phyloP scores from a whole-genome alignment of 2,888 invertebrate genomes.

The Arctia plantaginis region DNA sequence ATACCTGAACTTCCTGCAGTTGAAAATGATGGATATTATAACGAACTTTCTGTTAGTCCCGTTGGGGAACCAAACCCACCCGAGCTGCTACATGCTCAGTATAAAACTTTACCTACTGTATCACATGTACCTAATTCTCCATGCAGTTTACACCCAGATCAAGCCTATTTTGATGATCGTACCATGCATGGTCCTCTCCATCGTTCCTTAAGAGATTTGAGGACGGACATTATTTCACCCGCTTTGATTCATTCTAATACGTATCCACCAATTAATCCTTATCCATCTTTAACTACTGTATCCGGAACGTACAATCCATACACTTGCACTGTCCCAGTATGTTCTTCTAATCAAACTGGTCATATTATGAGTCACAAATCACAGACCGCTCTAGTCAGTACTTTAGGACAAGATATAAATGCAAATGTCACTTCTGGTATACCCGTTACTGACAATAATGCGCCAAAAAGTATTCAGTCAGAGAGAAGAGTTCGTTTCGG shows the following conservation, averaged over 20 bases:
- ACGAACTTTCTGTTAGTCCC: slow-evolving; percentile 75
- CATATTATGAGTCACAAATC: slow-evolving; percentile 58
- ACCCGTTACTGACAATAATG: slow-evolving; percentile 64
- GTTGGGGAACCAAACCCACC: slow-evolving; percentile 73
- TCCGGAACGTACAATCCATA: slow-evolving; percentile 83
- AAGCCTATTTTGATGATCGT: slow-evolving; percentile 65
- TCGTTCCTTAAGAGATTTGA: slow-evolving; percentile 73
- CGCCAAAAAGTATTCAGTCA: slow-evolving; percentile 76
- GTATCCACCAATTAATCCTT: slow-evolving; percentile 80
- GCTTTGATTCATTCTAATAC: slow-evolving; percentile 80
- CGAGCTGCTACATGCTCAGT: slow-evolving; percentile 80
- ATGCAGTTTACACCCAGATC: slow-evolving; percentile 79
- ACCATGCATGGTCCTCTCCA: slow-evolving; percentile 61
- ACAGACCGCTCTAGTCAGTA: slow-evolving; percentile 66
- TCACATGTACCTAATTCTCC: slow-evolving; percentile 83
- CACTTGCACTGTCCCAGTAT: slow-evolving; percentile 74
- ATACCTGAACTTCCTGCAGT: slow-evolving; percentile 60
- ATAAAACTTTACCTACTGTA: slow-evolving; percentile 77
- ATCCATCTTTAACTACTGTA: slow-evolving; percentile 81
- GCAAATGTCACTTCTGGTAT: slow-evolving; percentile 71
- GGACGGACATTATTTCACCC: slow-evolving; percentile 67
- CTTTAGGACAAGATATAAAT: slow-evolving; percentile 74
- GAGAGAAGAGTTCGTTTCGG: slow-evolving; percentile 84
- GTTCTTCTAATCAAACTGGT: slow-evolving; percentile 63
- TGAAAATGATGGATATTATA: slow-evolving; percentile 66